These are phyloP conservation scores for Myodes glareolus DNA, from an alignment of 2,113 vertebrate species.

Conservation along the genomic window DNA sequence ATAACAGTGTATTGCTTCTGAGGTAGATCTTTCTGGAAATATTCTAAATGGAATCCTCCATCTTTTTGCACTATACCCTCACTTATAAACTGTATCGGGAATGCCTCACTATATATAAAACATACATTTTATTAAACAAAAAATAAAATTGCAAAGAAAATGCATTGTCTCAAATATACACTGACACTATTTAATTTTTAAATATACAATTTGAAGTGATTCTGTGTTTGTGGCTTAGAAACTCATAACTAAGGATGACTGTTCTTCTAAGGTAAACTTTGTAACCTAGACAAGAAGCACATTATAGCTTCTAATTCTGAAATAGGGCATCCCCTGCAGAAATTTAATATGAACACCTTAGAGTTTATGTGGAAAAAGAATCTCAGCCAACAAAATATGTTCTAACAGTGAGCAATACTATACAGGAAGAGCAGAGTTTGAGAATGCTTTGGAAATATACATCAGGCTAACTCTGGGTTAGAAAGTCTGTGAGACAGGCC, in stretches of 20 bases:
- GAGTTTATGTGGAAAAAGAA: constrained; percentile 52
- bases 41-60: not conserved
- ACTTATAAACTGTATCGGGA: not conserved
- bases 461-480: constrained; percentile 1
- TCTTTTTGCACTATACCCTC: not conserved
- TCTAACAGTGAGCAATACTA: constrained; percentile 50
- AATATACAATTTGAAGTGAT: constrained; percentile 45
- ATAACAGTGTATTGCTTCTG: not conserved
- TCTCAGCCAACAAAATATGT: constrained; percentile 52
- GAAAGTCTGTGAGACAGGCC: not conserved
- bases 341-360: constrained; percentile 38
- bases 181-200: not conserved
- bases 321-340: constrained; percentile 52
- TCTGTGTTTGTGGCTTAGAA: constrained; percentile 41
- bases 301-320: constrained; percentile 60
- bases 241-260: constrained; percentile 52
- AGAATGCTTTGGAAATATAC: constrained; percentile 13
- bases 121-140: not conserved
- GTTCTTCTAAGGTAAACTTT: constrained; percentile 37
- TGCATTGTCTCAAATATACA: not conserved
- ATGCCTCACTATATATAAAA: not conserved
- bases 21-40: not conserved
- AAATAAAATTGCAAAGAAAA: constrained; percentile 24
- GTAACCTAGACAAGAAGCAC: constrained; percentile 35
- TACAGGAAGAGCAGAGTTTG: constrained; percentile 19